Evolutionary conservation across 2,888 invertebrate species (phyloP).

Genomic region (Melinaea marsaeus): DNA sequence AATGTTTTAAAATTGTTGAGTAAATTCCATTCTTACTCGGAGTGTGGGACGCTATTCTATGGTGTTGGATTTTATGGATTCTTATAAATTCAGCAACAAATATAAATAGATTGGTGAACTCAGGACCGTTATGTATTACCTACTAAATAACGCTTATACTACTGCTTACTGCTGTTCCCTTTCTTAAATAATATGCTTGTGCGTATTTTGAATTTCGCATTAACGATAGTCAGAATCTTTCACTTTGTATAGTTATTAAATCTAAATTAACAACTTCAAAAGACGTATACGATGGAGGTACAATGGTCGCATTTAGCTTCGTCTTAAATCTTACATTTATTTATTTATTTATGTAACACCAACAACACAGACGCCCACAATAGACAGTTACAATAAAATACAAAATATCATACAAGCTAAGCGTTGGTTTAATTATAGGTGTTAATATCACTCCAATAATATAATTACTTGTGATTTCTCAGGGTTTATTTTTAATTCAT

Average conservation of each 20-base stretch:
- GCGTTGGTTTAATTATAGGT: too few species aligned
- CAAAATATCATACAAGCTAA: too few species aligned
- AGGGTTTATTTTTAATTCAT: too few species aligned
- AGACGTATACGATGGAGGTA: slow-evolving; percentile 14
- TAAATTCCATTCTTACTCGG: slow-evolving; percentile 13
- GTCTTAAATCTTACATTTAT: slow-evolving; percentile 12
- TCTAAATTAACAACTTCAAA: slow-evolving; percentile 15
- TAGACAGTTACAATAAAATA: too few species aligned
- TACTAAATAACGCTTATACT: slow-evolving; percentile 13
- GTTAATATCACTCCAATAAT: too few species aligned
- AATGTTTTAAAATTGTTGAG: slow-evolving; percentile 3
- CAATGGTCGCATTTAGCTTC: slow-evolving; percentile 20
- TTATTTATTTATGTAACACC: too few species aligned
- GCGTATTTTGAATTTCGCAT: slow-evolving; percentile 18
- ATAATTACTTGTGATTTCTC: too few species aligned
- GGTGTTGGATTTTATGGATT: slow-evolving; percentile 14
- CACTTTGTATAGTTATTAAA: slow-evolving; percentile 5
- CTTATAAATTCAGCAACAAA: slow-evolving; percentile 13
- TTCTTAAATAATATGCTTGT: slow-evolving; percentile 16
- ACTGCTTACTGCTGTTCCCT: slow-evolving; percentile 15
- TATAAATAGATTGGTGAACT: slow-evolving; percentile 18
- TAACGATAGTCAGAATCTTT: slow-evolving; percentile 22
- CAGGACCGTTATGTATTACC: slow-evolving; percentile 16
- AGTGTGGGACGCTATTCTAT: slow-evolving; percentile 9
- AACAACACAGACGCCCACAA: too few species aligned